Evolutionary conservation across 2,113 vertebrate genomes (phyloP).

Genomic region (Cyanoderma ruficeps): DNA sequence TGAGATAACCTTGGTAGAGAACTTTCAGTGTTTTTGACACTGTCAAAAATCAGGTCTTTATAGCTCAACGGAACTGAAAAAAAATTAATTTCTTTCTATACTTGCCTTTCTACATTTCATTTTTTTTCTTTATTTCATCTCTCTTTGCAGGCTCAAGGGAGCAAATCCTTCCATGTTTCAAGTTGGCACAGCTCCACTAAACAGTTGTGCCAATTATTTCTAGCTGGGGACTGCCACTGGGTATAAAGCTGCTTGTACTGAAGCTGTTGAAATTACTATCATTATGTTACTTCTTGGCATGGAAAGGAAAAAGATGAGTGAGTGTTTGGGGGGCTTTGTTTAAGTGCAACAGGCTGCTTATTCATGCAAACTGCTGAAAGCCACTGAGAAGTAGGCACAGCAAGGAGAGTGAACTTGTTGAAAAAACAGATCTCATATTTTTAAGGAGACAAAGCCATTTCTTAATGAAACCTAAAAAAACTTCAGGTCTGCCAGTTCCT

Average conservation of each 20-base stretch:
- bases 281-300: slow-evolving; percentile 42
- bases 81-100: neutral
- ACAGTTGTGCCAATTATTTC: slow-evolving; percentile 30
- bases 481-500: slow-evolving; percentile 21
- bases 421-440: neutral
- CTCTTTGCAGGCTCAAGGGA: neutral
- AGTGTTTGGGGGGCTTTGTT: slow-evolving; percentile 27
- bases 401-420: neutral
- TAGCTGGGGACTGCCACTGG: slow-evolving; percentile 19
- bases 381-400: neutral
- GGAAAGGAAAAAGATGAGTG: slow-evolving; percentile 18
- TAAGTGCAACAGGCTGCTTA: neutral
- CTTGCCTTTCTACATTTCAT: neutral
- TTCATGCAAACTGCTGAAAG: neutral
- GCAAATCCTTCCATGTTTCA: slow-evolving; percentile 12
- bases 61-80: neutral
- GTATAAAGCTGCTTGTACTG: slow-evolving; percentile 14
- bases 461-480: neutral
- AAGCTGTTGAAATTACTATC: slow-evolving; percentile 38
- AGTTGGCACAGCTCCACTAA: slow-evolving; percentile 16
- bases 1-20: neutral
- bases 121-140: neutral
- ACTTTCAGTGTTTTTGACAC: neutral
- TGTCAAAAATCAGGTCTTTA: neutral
- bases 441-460: neutral